Conservation (phyloP, 2,888 invertebrate species). For the Leptothorax acervorum region DNA sequence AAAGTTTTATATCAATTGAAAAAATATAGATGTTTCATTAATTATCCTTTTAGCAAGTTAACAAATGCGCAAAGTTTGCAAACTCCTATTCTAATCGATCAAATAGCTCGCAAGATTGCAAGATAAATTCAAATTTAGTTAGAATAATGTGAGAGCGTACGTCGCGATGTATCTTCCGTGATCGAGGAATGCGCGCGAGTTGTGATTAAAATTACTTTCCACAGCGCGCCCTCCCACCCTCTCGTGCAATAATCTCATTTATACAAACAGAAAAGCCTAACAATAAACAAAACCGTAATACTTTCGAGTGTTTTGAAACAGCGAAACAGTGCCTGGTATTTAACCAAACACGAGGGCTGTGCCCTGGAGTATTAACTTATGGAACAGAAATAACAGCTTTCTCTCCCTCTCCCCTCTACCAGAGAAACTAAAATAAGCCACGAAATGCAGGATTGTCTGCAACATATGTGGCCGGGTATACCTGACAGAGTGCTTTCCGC, state of each 20-base stretch:
- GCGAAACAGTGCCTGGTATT: conserved; percentile 35
- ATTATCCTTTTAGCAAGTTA: background rate
- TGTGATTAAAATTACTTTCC: conserved; percentile 37
- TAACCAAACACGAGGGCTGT: conserved; percentile 60
- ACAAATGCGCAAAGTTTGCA: background rate
- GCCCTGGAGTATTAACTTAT: conserved; percentile 76
- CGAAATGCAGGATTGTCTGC: conserved; percentile 71
- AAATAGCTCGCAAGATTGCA: background rate
- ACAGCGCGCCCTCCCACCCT: background rate
- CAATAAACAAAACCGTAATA: conserved; percentile 69
- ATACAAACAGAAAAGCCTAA: conserved; percentile 48
- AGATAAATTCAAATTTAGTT: conserved; percentile 6
- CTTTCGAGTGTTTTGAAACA: conserved; percentile 55
- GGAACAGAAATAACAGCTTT: conserved; percentile 80
- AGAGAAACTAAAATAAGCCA: conserved; percentile 78
- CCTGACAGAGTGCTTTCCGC: conserved; percentile 58
- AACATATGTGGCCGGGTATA: conserved; percentile 59
- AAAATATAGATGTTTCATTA: conserved; percentile 6
- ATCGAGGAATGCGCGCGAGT: background rate
- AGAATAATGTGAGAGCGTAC: background rate
- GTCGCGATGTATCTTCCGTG: conserved; percentile 1
- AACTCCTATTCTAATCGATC: background rate
- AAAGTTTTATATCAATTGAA: background rate
- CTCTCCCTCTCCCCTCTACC: conserved; percentile 63
- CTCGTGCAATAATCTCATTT: conserved; percentile 54